Conservation (phyloP, 1,140 invertebrate species). For the Leguminivora glycinivorella region DNA sequence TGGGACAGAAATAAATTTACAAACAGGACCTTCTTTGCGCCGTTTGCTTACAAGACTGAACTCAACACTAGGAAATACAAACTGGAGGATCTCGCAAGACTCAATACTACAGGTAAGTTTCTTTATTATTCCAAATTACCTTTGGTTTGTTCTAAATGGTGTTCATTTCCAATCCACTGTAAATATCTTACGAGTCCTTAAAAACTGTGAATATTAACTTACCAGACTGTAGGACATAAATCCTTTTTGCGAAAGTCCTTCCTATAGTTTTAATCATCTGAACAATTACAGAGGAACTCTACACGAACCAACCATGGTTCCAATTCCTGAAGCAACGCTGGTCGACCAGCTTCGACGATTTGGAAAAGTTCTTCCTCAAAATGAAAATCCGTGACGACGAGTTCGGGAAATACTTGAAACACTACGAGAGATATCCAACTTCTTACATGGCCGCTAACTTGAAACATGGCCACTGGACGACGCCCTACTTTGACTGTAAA, state of each 20-base stretch:
- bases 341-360: constrained; percentile 94
- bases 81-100: constrained; percentile 91
- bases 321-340: constrained; percentile 93
- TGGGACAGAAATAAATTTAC: constrained; percentile 98
- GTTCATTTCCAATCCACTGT: not conserved
- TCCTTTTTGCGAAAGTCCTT: no score
- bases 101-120: constrained; percentile 85
- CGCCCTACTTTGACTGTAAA: constrained; percentile 96
- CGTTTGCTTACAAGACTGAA: constrained; percentile 94
- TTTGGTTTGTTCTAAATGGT: not conserved
- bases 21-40: constrained; percentile 95
- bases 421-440: constrained; percentile 94
- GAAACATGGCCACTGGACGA: constrained; percentile 94
- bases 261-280: no score
- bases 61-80: constrained; percentile 91
- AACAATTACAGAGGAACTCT: constrained; percentile 82
- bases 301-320: constrained; percentile 92
- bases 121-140: constrained; percentile 6
- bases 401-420: constrained; percentile 88
- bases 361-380: constrained; percentile 96
- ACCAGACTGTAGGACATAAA: not conserved
- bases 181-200: no score
- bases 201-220: not conserved
- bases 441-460: constrained; percentile 92
- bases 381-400: constrained; percentile 95